Conservation (phyloP, 2,113 vertebrate species). For the Microcebus jonahi region DNA sequence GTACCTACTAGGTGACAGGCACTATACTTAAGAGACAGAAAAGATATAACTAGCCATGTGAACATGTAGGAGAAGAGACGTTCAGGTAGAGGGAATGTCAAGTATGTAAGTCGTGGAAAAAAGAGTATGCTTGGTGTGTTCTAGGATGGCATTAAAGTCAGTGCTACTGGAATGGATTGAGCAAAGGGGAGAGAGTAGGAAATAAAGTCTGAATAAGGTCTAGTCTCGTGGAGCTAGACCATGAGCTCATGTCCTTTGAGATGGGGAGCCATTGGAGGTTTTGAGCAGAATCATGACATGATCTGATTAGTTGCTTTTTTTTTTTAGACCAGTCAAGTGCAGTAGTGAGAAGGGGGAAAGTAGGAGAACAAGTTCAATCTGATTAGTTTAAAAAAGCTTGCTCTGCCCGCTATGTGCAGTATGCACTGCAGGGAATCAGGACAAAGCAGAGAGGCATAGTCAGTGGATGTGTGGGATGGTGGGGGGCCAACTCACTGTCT, state of each 20-base stretch:
- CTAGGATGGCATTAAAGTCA: background rate
- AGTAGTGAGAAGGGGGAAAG: too few relatives aligned
- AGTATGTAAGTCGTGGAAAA: background rate
- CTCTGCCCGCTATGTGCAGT: background rate
- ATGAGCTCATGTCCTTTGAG: background rate
- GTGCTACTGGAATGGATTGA: background rate
- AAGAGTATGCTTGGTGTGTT: background rate
- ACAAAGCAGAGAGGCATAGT: background rate
- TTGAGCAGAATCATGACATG: background rate
- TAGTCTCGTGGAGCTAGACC: background rate
- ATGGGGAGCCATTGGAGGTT: background rate
- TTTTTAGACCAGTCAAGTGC: too few relatives aligned
- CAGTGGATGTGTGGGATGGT: background rate
- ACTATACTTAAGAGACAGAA: background rate
- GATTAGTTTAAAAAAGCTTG: background rate
- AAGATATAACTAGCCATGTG: background rate
- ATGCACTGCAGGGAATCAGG: background rate
- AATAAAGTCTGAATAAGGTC: background rate
- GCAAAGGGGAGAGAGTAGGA: background rate
- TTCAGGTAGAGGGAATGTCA: background rate
- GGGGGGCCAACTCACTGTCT: constrained; percentile 81
- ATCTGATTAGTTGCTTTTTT: background rate
- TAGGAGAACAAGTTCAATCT: too few relatives aligned
- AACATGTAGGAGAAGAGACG: background rate
- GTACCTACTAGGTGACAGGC: background rate